Percentiles rank a stretch among this genome's conserved stretches.
Evolutionary conservation across 1,140 invertebrate species (phyloP).

Genomic region (Babylonia areolata): DNA sequence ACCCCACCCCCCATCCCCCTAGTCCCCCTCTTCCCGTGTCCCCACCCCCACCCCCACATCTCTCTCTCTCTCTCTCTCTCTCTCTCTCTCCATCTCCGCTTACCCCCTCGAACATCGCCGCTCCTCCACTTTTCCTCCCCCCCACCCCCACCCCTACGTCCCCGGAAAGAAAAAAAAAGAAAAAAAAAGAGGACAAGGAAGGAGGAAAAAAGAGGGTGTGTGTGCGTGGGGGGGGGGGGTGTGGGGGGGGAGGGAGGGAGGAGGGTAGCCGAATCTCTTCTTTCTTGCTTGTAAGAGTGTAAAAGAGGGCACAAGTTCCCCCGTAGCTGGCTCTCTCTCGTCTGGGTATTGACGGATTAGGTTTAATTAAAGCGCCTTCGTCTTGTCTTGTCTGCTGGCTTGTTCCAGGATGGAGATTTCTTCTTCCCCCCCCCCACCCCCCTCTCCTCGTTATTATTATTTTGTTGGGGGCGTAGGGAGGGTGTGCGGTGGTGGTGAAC

Average conservation of each 20-base stretch:
- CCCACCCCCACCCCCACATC: not conserved
- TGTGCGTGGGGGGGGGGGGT: slow-evolving; percentile 25
- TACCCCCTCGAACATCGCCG: not conserved
- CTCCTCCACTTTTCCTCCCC: not conserved
- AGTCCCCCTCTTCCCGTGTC: not conserved
- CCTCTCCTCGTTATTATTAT: too few relatives aligned
- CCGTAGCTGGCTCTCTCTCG: too few relatives aligned
- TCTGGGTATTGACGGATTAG: not conserved
- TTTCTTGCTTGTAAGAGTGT: too few relatives aligned
- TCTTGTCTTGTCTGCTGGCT: too few relatives aligned
- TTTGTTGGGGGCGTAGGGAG: too few relatives aligned
- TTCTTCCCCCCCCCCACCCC: too few relatives aligned
- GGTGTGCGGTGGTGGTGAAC: too few relatives aligned
- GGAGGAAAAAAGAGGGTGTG: not conserved
- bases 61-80: slow-evolving; percentile 18
- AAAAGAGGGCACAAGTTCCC: not conserved
- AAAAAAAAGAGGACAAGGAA: not conserved
- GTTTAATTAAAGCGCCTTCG: slow-evolving; percentile 4
- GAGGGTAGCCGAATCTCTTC: too few relatives aligned
- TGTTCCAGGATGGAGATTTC: too few relatives aligned
- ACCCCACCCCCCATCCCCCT: not conserved
- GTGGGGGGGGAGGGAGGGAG: slow-evolving; percentile 13
- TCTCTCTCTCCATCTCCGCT: not conserved
- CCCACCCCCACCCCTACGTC: not conserved
- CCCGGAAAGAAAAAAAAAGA: not conserved